Evolutionary conservation across 2,797 vertebrate genomes (phyloP).

Genomic region (Sylvia borin): DNA sequence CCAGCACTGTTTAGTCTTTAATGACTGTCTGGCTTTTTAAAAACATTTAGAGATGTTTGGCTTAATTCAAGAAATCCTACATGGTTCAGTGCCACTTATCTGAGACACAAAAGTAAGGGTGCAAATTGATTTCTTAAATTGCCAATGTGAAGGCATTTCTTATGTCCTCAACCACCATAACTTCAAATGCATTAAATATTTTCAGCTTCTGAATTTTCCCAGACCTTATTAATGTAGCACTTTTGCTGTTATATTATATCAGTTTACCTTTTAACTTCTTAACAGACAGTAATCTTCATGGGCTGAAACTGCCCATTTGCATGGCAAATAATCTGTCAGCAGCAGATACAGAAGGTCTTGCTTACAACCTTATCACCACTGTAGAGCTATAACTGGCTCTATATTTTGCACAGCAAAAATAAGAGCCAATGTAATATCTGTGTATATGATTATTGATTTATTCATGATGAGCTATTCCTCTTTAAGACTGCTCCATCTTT

Average conservation of each 20-base stretch:
- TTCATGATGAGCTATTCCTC: not conserved
- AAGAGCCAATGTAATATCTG: not conserved
- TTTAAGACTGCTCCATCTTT: not conserved
- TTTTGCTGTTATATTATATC: not conserved
- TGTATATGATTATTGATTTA: not conserved
- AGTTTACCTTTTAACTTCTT: not conserved
- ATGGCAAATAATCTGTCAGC: not conserved
- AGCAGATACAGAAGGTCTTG: not conserved
- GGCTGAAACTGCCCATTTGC: not conserved
- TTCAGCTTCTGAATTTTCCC: not conserved
- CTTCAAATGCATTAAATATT: not conserved
- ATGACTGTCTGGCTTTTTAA: not conserved
- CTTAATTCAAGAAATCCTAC: not conserved
- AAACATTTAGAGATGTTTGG: not conserved
- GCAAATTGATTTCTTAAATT: not conserved
- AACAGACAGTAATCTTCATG: not conserved
- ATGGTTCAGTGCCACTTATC: not conserved
- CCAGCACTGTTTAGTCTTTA: not conserved
- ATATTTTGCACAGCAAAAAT: not conserved
- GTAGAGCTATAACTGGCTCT: not conserved
- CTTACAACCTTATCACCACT: not conserved
- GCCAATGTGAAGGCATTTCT: not conserved
- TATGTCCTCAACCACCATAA: not conserved
- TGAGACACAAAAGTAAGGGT: not conserved
- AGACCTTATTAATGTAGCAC: not conserved